These are phyloP conservation scores for Mongoloraphidia duomilia DNA, from an alignment of 2,888 invertebrate species.

Conservation along the genomic window DNA sequence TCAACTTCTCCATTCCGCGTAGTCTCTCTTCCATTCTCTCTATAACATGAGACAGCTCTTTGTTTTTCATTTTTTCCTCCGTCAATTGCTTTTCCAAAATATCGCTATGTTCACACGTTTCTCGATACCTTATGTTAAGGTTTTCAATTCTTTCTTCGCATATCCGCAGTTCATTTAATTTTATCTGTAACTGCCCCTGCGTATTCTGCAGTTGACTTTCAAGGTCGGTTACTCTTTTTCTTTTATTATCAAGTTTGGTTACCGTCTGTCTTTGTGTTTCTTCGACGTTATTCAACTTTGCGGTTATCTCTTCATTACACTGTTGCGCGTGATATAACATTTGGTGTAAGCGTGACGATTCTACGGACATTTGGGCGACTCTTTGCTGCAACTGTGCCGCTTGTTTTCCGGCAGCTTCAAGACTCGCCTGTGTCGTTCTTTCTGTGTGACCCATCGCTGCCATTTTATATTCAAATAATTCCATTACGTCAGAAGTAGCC, in stretches of 20 bases:
- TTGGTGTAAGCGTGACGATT: slow-evolving; percentile 33
- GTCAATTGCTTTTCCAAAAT: background rate
- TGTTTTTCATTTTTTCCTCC: slow-evolving; percentile 5
- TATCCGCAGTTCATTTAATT: background rate
- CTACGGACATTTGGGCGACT: slow-evolving; percentile 32
- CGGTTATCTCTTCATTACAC: slow-evolving; percentile 30
- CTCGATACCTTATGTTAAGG: background rate
- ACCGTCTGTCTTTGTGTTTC: slow-evolving; percentile 20
- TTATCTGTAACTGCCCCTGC: slow-evolving; percentile 1
- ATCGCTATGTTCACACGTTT: background rate
- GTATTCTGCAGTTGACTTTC: slow-evolving; percentile 1
- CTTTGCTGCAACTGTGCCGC: slow-evolving; percentile 35
- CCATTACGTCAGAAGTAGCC: slow-evolving; percentile 54
- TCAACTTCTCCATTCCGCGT: background rate
- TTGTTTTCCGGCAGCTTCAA: slow-evolving; percentile 36
- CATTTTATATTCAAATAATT: slow-evolving; percentile 56
- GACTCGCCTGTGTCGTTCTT: slow-evolving; percentile 31
- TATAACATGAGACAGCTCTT: slow-evolving; percentile 3
- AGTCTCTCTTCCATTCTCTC: slow-evolving; percentile 7
- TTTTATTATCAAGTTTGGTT: slow-evolving; percentile 14
- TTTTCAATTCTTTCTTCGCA: background rate
- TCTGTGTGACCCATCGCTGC: slow-evolving; percentile 37
- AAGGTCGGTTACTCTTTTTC: background rate
- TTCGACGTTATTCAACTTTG: slow-evolving; percentile 20
- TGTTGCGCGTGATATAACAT: slow-evolving; percentile 35